phyloP scores from a whole-genome alignment of 2,797 vertebrate genomes.

The Pangasius sanitwongsei region DNA sequence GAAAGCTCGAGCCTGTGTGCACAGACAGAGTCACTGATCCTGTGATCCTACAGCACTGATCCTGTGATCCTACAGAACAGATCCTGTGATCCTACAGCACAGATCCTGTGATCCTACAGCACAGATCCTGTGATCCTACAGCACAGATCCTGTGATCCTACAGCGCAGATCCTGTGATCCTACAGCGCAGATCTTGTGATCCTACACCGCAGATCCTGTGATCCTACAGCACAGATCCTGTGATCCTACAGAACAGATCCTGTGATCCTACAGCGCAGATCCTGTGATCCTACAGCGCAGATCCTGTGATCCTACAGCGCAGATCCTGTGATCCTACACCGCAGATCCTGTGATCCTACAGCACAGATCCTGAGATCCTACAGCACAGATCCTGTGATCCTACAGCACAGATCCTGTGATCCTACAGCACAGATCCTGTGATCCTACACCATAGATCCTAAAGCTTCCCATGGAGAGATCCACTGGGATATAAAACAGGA shows the following conservation, averaged over 20 bases:
- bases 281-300: not conserved
- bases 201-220: not conserved
- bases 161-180: not conserved
- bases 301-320: no score
- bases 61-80: not conserved
- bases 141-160: no score
- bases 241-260: not conserved
- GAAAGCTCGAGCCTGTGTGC: no score
- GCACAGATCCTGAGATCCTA: no score
- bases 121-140: not conserved
- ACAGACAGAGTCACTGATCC: not conserved
- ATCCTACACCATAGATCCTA: not conserved
- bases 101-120: not conserved
- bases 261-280: not conserved
- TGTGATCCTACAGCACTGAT: no score
- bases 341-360: not conserved
- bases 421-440: no score
- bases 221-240: no score
- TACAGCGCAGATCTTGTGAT: no score
- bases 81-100: no score
- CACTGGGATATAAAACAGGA: not conserved
- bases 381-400: not conserved
- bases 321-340: no score
- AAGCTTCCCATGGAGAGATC: not conserved
- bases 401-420: not conserved